phyloP scores from a whole-genome alignment of 2,797 vertebrate genomes.

The Bucorvus abyssinicus region DNA sequence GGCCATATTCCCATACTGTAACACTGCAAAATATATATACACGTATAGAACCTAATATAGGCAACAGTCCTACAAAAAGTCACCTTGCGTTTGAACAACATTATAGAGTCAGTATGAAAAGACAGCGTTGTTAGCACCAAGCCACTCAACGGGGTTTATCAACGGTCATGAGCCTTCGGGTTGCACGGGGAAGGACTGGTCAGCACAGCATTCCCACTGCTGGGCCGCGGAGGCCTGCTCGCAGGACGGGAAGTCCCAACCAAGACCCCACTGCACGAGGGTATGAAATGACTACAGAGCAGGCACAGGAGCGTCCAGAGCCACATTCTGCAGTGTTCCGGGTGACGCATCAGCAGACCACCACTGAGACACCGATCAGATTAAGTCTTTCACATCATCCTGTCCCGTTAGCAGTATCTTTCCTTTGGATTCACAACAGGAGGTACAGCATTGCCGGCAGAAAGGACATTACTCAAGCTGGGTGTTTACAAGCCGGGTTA shows the following conservation, averaged over 20 bases:
- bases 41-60: conserved; percentile 81
- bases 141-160: neutral
- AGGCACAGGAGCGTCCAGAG: neutral
- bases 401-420: neutral
- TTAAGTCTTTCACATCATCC: neutral
- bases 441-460: neutral
- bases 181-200: neutral
- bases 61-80: conserved; percentile 61
- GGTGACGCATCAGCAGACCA: neutral
- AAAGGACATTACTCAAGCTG: neutral
- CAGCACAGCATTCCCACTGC: neutral
- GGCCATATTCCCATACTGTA: conserved; percentile 70
- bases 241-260: neutral
- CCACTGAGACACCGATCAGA: neutral
- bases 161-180: neutral
- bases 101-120: conserved; percentile 32
- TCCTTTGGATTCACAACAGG: neutral
- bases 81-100: conserved; percentile 70
- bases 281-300: neutral
- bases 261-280: neutral
- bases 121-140: conserved; percentile 73
- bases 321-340: neutral
- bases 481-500: neutral
- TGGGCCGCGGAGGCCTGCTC: neutral
- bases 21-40: conserved; percentile 74